Evolutionary conservation across 2,888 invertebrate species (phyloP), one percentile per base, ranked within the genome.

Genomic region (Yponomeuta evonymella): DNA sequence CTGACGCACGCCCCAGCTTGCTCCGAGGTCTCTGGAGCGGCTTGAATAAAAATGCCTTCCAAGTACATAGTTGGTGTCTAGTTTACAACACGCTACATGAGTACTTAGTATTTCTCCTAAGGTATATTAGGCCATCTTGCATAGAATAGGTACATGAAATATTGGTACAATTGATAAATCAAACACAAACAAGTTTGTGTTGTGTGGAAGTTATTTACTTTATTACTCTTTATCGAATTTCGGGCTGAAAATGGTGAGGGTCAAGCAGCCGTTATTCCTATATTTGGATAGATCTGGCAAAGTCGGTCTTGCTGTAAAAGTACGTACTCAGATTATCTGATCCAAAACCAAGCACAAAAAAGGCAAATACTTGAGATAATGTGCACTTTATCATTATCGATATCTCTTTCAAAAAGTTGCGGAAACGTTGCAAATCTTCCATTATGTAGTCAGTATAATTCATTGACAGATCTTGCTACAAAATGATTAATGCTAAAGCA

Each of bases 1-100:
- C 77, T 81, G 78, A 78, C 75, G 76, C 77, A 77, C 76, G 80
- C 76, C 73, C 77, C 75, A 75, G 75, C 78, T 79, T 78, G 78
- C 78, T 79, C 78, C 79, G 75, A 75, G 77, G 75, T 77, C 78
- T 79, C 78, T 75, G 77, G 79, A 78, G 76, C 73, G 73, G 74
- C 51, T 65, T 51, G 69, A 65, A 71, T 65, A 69, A 72, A 68
- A 51, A 51, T 68, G 29, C 68, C 48, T 68, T 68, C 64, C 23
- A 64, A 23, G 29, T 64, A 64, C 12, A 15, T n/a, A 15, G 6
- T 64, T 64, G 6, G 64, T 1, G 30, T 64, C 64, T 58, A 15
- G 15, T 58, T 15, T 58, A 58, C 1, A 58, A 15, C 15, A 58
- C 12, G 15, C 5, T 58, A 12, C 10, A 2, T 12, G 23, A 23